Evolutionary conservation across 2,888 invertebrate species (phyloP).

Genomic region (Flexamia atlantica): DNA sequence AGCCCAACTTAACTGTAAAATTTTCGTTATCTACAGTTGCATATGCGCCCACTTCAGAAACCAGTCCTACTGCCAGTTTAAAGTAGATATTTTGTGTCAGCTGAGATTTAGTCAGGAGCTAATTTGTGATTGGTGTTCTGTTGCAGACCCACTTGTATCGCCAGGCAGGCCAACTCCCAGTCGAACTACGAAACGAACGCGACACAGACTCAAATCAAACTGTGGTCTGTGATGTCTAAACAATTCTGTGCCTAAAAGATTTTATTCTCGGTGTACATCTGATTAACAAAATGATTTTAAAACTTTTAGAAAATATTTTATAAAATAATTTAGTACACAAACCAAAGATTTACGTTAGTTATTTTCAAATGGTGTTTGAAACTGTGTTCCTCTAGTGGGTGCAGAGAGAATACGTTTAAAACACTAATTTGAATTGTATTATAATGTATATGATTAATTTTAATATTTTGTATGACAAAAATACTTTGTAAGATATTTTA

Average conservation of each 20-base stretch:
- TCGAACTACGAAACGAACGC: slow-evolving; percentile 28
- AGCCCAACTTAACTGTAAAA: too few species aligned
- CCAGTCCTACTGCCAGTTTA: too few species aligned
- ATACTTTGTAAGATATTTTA: slow-evolving; percentile 44
- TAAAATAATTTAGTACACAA: slow-evolving; percentile 25
- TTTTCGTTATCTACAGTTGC: too few species aligned
- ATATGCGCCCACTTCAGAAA: too few species aligned
- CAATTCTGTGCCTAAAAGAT: slow-evolving; percentile 12
- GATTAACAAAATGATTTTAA: slow-evolving; percentile 10
- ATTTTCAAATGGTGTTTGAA: neutral
- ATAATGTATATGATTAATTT: slow-evolving; percentile 52
- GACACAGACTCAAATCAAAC: slow-evolving; percentile 13
- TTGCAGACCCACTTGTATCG: slow-evolving; percentile 26
- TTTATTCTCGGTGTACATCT: neutral
- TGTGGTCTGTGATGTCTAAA: slow-evolving; percentile 10
- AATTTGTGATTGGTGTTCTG: too few species aligned
- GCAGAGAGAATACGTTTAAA: slow-evolving; percentile 6
- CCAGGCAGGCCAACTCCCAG: slow-evolving; percentile 39
- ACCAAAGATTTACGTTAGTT: slow-evolving; percentile 33
- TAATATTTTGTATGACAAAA: slow-evolving; percentile 49
- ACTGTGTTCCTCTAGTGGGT: slow-evolving; percentile 16
- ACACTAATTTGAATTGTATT: slow-evolving; percentile 13
- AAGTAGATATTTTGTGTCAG: too few species aligned
- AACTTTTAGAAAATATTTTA: neutral
- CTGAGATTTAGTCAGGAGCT: neutral